Base-by-base conservation (phyloP, 2,888 invertebrate genomes). In the Aethes cnicana region DNA sequence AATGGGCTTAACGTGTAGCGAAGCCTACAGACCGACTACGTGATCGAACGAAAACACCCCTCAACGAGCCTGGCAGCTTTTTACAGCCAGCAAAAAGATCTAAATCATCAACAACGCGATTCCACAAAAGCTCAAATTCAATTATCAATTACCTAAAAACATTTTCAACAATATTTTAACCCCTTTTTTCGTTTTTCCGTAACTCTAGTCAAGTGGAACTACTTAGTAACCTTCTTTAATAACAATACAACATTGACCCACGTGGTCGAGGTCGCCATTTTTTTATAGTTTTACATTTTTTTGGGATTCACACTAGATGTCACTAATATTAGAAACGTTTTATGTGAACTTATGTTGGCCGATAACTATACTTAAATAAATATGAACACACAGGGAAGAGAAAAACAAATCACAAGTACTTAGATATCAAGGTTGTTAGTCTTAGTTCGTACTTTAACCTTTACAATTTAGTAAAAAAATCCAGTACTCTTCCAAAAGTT, bases 111-210 rank as follows among this genome's bases (percentile, higher is more conserved):
- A 84, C 81, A 87, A 87, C 84, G 81, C 79, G 76, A 64, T 74
- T 75, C 71, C 73, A 84, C 79, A 77, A 79, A 88, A 89, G 87
- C 88, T 88, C 89, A 86, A n/a, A 87, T 85, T 82, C 81, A 73
- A 81, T 81, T 77, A 74, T 71, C 77, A 79, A 80, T 82, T 79
- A 84, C 75, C 88, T 87, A 88, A 88, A 84, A 89, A 88, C 85
- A 86, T 84, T 86, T 76, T 88, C 87, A 88, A 89, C 88, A 88
- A 89, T 88, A 88, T 87, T 83, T n/a, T n/a, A n/a, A 78, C 44
- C 76, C 78, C 75, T 77, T 83, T 78, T 77, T 81, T 78, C 67
- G 71, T 72, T 72, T 78, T 76, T 80, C 70, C 79, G 72, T 84
- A 81, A 83, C 72, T 79, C 85, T 88, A 86, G 66, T 82, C 81